Percentiles rank a stretch among this genome's conserved stretches.
Evolutionary conservation across 1,140 invertebrate genomes (phyloP).

Genomic region (Drosophila repletoides): DNA sequence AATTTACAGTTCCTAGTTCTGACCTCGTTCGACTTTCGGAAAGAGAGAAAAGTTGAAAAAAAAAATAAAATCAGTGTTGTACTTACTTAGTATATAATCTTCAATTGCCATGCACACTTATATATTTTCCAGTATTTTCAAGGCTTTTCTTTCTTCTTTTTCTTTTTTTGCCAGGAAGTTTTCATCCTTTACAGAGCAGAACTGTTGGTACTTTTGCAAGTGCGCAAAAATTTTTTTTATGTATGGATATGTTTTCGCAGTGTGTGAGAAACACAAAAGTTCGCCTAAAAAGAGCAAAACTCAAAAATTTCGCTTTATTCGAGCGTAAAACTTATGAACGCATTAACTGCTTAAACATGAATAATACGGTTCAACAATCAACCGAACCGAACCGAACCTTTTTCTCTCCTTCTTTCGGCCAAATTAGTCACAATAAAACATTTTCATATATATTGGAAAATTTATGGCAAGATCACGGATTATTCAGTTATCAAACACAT

Average conservation of each 20-base stretch:
- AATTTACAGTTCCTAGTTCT: neutral
- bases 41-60: neutral
- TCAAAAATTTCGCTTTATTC: conserved; percentile 19
- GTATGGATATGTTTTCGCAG: conserved; percentile 65
- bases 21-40: conserved; percentile 13
- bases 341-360: conserved; percentile 29
- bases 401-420: conserved; percentile 13
- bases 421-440: conserved; percentile 47
- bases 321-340: conserved; percentile 19
- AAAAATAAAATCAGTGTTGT: conserved; percentile 15
- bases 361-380: conserved; percentile 22
- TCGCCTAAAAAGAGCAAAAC: conserved; percentile 42
- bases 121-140: conserved; percentile 26
- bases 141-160: too few species aligned
- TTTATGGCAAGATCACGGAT: conserved; percentile 38
- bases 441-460: too few species aligned
- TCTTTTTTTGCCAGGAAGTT: too few species aligned
- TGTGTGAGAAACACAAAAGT: conserved; percentile 61
- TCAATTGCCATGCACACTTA: conserved; percentile 37
- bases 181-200: conserved; percentile 14
- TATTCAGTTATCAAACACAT: conserved; percentile 33
- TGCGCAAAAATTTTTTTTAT: conserved; percentile 51
- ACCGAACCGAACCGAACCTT: neutral
- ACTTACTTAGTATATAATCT: conserved; percentile 21
- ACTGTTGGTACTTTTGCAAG: conserved; percentile 12